Evolutionary conservation across 2,888 invertebrate genomes (phyloP), one percentile per base, ranked within the genome.

Genomic region (Leucophora obtusa): DNA sequence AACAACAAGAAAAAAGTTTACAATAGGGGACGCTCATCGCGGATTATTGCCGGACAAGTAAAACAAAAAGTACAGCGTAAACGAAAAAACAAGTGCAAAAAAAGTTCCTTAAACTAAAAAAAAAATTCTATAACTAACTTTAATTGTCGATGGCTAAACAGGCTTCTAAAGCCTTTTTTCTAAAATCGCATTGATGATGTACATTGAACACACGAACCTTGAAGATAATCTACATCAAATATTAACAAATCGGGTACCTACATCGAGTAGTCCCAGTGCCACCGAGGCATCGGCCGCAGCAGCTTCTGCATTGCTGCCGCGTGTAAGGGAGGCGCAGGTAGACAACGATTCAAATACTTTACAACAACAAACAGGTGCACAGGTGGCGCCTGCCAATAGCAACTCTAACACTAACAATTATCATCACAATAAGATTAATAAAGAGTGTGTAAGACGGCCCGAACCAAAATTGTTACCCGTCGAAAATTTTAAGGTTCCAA

Each of bases 191-290:
- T 83, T 83, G 84, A 85, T 85, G 83, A 85, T 85, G 85, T 83
- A 85, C 83, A 85, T 85, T 82, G 84, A 85, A 84, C 82, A 84
- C 62, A 79, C 83, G 10, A 83, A 79, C 17, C 65, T 84, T 38
- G 84, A 83, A 79, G 84, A 82, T 69, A 83, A 84, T 74, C 71
- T 84, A 54, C 82, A 84, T 75, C 80, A 82, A 54, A 83, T 84
- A 74, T 69, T 84, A 56, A 83, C 78, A 56, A 83, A 83, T 69
- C 82, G 82, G 60, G 77, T 79, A 18, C 79, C 83, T 43, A 77
- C 73, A 5, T 81, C 77, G 2, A 74, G 81, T 28, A 81, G 81
- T 43, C 79, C 83, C 24, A 77, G 81, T 71, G 83, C 79, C 79
- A 77, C 81, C 65, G 82, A 79, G 63, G 75, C 82, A 33, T 69